Conservation (phyloP, 2,113 vertebrate species). For the Psilopogon haemacephalus region DNA sequence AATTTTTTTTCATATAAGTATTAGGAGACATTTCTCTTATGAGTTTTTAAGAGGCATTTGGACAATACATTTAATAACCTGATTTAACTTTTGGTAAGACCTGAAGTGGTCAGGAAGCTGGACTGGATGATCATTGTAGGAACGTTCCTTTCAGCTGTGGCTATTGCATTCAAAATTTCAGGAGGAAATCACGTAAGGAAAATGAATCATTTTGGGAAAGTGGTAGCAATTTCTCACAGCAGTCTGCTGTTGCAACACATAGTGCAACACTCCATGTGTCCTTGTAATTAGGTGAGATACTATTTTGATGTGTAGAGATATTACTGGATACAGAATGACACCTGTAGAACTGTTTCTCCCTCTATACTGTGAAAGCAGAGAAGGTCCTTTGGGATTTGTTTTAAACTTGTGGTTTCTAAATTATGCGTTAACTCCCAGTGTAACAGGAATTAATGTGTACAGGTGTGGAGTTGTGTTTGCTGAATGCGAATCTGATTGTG, state of each 20-base stretch:
- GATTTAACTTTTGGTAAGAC: neutral
- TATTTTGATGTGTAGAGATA: neutral
- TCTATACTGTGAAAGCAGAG: neutral
- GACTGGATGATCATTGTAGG: accelerated
- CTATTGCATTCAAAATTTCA: neutral
- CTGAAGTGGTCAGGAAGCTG: neutral
- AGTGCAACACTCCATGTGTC: neutral
- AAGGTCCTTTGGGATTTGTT: neutral
- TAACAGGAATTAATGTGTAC: neutral
- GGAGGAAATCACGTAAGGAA: neutral
- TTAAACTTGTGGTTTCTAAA: neutral
- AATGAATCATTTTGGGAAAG: neutral
- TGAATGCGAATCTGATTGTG: neutral
- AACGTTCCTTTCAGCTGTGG: neutral
- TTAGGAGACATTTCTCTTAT: neutral
- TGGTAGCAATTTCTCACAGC: neutral
- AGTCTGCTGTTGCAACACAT: neutral
- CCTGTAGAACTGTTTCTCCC: neutral
- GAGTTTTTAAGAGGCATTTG: neutral
- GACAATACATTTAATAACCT: neutral
- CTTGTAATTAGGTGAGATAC: neutral
- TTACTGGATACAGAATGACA: neutral
- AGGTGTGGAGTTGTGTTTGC: neutral
- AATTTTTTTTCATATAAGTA: neutral
- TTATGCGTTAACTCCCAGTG: neutral